phyloP scores from a whole-genome alignment of 2,113 vertebrate species.

The Ictalurus punctatus region DNA sequence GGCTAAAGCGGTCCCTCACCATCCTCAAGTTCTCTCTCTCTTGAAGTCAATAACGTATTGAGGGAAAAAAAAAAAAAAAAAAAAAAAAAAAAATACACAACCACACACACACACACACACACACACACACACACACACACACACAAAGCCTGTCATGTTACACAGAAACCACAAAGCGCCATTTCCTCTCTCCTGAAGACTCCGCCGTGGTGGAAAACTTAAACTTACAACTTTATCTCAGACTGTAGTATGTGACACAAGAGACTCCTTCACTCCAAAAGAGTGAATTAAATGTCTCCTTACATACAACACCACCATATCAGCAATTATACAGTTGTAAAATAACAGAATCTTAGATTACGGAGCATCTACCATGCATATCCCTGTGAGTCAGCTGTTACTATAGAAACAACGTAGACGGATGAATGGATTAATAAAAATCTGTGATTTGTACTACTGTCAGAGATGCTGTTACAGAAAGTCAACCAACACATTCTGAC shows the following conservation, averaged over 20 bases:
- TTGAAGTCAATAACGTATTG: no score
- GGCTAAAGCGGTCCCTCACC: no score
- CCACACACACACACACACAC: neutral
- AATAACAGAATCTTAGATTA: neutral
- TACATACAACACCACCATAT: neutral
- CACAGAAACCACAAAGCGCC: no score
- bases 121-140: neutral
- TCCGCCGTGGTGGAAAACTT: neutral
- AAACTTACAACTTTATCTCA: neutral
- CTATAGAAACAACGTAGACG: neutral
- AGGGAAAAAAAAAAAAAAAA: no score
- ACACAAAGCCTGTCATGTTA: neutral
- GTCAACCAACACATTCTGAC: neutral
- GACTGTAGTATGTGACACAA: neutral
- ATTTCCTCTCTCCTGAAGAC: no score
- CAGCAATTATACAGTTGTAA: neutral
- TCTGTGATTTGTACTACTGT: neutral
- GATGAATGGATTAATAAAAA: neutral
- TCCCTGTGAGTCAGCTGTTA: neutral
- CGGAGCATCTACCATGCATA: neutral
- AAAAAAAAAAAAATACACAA: neutral
- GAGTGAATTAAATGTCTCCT: neutral
- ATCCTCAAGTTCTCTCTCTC: no score
- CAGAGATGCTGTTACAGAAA: neutral
- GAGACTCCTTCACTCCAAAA: neutral